Evolutionary conservation across 2,797 vertebrate genomes (phyloP).

Genomic region (Sebastiscus albofasciatus): DNA sequence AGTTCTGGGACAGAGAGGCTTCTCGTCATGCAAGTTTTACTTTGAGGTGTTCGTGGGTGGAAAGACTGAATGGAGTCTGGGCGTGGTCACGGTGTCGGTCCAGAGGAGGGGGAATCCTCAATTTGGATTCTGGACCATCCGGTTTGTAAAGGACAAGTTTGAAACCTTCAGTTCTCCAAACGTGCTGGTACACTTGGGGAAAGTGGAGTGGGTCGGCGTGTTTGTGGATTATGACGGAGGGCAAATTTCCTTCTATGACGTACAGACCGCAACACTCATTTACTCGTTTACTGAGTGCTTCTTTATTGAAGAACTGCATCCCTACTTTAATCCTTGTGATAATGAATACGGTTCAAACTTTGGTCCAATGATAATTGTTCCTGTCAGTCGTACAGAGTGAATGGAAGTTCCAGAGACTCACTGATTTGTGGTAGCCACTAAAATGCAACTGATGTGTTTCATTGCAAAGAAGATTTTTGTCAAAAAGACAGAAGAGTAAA

Average conservation of each 20-base stretch:
- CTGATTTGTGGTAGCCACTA: too few relatives aligned
- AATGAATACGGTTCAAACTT: conserved; percentile 63
- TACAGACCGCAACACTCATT: conserved; percentile 5
- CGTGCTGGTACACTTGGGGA: conserved; percentile 1
- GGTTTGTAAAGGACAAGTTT: conserved; percentile 45
- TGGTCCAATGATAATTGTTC: conserved; percentile 55
- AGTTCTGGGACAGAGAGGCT: conserved; percentile 50
- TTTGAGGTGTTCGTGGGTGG: conserved; percentile 60
- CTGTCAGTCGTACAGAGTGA: neutral
- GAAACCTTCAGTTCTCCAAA: conserved; percentile 32
- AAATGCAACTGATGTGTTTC: neutral
- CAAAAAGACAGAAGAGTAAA: neutral
- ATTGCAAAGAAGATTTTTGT: neutral
- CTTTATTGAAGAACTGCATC: conserved; percentile 57
- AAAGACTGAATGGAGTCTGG: conserved; percentile 66
- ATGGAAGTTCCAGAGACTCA: neutral
- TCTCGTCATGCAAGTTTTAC: conserved; percentile 45
- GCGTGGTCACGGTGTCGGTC: conserved; percentile 39
- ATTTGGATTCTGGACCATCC: conserved; percentile 58
- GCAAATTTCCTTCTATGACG: conserved; percentile 58
- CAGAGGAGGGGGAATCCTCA: neutral
- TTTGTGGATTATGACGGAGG: conserved; percentile 48
- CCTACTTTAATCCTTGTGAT: conserved; percentile 69
- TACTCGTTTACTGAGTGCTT: conserved; percentile 41
- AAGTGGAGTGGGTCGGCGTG: conserved; percentile 57